Evolutionary conservation across 2,113 vertebrate species (phyloP), one percentile per base, ranked within the genome.

Genomic region (Peromyscus leucopus): DNA sequence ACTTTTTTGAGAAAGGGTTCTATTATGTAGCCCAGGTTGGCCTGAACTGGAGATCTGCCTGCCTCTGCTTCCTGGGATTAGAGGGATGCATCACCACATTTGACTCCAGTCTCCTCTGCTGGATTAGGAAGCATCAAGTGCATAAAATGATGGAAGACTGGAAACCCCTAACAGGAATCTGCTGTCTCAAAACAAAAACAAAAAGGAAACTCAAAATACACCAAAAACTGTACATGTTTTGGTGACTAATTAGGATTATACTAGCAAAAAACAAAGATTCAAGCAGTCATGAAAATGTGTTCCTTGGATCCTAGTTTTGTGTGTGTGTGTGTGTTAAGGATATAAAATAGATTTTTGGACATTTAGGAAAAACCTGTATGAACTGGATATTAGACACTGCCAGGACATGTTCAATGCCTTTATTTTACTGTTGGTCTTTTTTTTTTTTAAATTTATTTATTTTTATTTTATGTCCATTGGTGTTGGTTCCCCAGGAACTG

Each of bases 301-400:
- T 78, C 36, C 72, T 51, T 90, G 48, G 11, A 83, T 89, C 61
- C 55, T 82, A 89, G 24, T 63, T 78, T 36, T 65, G 28, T 80
- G 19, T 57, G 11, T 57, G 11, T 57, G 16, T 71, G 2, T 72
- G 17, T 83, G 39, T 39, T 13, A 31, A 46, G 4, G 42, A 42
- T 3, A 42, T 42, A 42, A 42, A 42, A 42, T 42, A 69, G 6
- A 33, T 75, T 79, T 93, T 88, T 71, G 67, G 69, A 92, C 0
- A 90, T 67, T 89, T 55, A 80, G 31, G 39, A 94, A 91, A 80
- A 80, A 69, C 87, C 91, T 84, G 61, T 59, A 69, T 13, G 1
- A 4, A 67, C 17, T 89, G 5, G 63, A 31, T 69, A 75, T 4
- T 61, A 24, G 42, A 65, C 24, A 26, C 36, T 76, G 93, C 39